phyloP scores from a whole-genome alignment of 2,113 vertebrate genomes.

The Zosterops japonicus region DNA sequence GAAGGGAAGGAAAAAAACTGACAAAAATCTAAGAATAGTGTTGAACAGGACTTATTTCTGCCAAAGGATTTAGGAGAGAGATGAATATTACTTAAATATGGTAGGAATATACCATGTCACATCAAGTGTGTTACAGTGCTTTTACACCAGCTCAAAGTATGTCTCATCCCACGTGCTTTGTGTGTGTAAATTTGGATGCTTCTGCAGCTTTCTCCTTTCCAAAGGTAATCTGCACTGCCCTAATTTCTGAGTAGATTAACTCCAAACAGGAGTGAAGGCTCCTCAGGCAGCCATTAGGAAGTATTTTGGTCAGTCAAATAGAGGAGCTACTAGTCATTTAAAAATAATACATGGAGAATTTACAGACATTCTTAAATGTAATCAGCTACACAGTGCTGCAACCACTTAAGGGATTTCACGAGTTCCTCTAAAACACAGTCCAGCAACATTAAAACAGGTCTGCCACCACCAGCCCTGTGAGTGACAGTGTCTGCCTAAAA shows the following conservation, averaged over 20 bases:
- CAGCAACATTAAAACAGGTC: not conserved
- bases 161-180: not conserved
- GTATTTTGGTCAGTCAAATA: slow-evolving; percentile 30
- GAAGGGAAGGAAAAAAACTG: not conserved
- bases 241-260: slow-evolving; percentile 28
- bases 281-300: slow-evolving; percentile 13
- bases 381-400: not conserved
- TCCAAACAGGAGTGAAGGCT: slow-evolving; percentile 7
- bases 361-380: not conserved
- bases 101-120: not conserved
- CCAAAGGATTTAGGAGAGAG: not conserved
- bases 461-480: not conserved
- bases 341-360: slow-evolving; percentile 7
- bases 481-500: not conserved
- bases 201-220: not conserved
- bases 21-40: not conserved
- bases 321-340: not conserved
- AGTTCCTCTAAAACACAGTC: not conserved
- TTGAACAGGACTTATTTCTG: not conserved
- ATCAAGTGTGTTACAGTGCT: not conserved
- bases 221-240: slow-evolving; percentile 9
- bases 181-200: not conserved
- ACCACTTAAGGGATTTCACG: not conserved
- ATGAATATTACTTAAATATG: not conserved
- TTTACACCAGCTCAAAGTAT: not conserved